Evolutionary conservation across 1,140 invertebrate species (phyloP).

Genomic region (Luehdorfia chinensis): DNA sequence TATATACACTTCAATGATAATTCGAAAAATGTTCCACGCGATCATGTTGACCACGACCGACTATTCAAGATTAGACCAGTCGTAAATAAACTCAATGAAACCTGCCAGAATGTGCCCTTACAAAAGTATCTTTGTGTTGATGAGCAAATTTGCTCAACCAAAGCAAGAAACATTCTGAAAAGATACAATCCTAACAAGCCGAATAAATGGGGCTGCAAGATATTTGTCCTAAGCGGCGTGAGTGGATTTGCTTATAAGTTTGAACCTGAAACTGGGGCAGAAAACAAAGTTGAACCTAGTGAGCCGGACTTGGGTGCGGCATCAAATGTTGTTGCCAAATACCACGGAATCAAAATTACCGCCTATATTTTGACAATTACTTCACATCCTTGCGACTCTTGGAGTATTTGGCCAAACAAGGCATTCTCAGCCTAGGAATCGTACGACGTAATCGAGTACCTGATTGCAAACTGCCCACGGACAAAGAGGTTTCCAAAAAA

Average conservation of each 20-base stretch:
- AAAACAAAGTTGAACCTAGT: background rate
- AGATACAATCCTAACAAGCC: too few species aligned
- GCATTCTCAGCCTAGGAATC: slow-evolving; percentile 20
- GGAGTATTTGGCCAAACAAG: background rate
- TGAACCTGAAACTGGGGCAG: slow-evolving; percentile 22
- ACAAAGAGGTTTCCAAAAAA: slow-evolving; percentile 18
- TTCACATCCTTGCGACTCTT: slow-evolving; percentile 35
- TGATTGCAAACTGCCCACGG: slow-evolving; percentile 22
- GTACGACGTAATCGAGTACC: slow-evolving; percentile 27
- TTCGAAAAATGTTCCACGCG: too few species aligned
- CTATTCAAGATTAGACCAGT: too few species aligned
- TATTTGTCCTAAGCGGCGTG: background rate
- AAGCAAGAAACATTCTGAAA: too few species aligned
- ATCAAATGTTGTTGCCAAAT: slow-evolving; percentile 31
- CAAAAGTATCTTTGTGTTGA: too few species aligned
- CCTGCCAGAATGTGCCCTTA: too few species aligned
- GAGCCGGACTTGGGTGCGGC: slow-evolving; percentile 32
- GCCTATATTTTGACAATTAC: slow-evolving; percentile 52
- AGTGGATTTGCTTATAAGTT: background rate
- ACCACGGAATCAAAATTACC: slow-evolving; percentile 33
- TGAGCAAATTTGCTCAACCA: too few species aligned
- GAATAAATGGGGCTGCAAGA: background rate
- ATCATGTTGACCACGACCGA: too few species aligned
- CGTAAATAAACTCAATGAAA: too few species aligned
- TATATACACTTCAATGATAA: too few species aligned